Base-by-base conservation (phyloP, 2,888 invertebrate species). In the Phorcus lineatus region DNA sequence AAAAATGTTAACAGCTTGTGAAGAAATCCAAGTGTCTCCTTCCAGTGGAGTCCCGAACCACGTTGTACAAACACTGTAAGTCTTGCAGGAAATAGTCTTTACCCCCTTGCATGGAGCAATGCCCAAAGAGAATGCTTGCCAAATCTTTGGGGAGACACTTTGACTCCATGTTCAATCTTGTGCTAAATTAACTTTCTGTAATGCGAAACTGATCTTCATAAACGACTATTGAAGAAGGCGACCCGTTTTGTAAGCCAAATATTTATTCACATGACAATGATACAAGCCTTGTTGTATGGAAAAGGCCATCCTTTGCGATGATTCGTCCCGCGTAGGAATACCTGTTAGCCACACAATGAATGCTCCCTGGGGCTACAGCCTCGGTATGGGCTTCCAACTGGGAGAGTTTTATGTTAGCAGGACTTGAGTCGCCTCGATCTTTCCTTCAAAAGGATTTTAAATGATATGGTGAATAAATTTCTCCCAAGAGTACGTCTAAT, bases 161-260 rank as follows among this genome's bases (percentile, higher is more conserved):
- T 78, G 78, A 78, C 78, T 78, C 78, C 78, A 13, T 62, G 77
- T 57, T 57, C 53, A 80, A 55, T 80, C 36, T 77, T 36, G 31
- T 52, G 66, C 28, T 53, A 54, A 70, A 70, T 74, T 31, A 66
- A 55, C 55, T 76, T 76, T 76, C 55, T 76, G 76, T 54, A 76
- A 76, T 22, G 76, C 36, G 76, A 76, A 76, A 76, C 55, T 53
- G 76, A 76, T 54, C 53, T 55, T 31, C 36, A 31, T 55, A 36
- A 76, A 31, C 55, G 76, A 36, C 76, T 55, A 76, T 76, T 76
- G 28, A 76, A 31, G 76, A 54, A 13, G 22, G 16, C 76, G 76
- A 36, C 31, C 76, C 54, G 28, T 55, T 55, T 55, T 36, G 36
- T 31, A 55, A 76, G 76, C 31, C 76, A 54, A 76, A 76, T 70